These are phyloP conservation scores for Rhinolophus ferrumequinum DNA, from an alignment of 2,113 vertebrate genomes.

Conservation along the genomic window DNA sequence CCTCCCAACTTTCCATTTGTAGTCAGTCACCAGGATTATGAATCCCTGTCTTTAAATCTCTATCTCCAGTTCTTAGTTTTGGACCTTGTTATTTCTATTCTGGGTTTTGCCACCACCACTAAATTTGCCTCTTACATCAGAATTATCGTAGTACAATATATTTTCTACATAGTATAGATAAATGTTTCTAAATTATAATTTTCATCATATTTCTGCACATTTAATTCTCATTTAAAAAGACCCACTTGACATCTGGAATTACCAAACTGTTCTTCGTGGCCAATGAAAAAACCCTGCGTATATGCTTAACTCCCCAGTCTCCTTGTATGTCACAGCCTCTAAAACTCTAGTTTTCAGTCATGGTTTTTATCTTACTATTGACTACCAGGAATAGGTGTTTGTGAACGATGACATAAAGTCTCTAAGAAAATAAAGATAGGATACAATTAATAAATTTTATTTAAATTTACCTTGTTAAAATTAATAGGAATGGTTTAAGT, in stretches of 20 bases:
- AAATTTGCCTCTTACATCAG: neutral
- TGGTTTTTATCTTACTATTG: neutral
- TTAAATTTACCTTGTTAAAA: constrained; percentile 8
- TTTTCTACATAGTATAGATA: neutral
- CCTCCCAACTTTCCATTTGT: neutral
- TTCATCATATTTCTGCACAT: neutral
- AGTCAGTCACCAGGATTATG: neutral
- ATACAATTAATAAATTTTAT: neutral
- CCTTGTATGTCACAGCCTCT: neutral
- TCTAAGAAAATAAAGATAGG: neutral
- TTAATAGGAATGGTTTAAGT: neutral
- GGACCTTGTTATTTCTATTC: neutral
- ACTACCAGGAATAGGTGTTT: neutral
- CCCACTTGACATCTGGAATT: neutral
- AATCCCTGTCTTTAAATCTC: neutral
- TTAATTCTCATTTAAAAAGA: neutral
- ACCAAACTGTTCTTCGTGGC: neutral
- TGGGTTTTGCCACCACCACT: neutral
- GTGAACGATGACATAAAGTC: neutral
- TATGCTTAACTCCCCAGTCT: neutral
- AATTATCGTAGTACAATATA: neutral
- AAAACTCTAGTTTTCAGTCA: neutral
- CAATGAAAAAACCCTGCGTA: neutral
- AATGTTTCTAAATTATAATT: constrained; percentile 2
- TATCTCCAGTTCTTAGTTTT: neutral